Evolutionary conservation across 2,797 vertebrate genomes (phyloP).

Genomic region (Macrochelys suwanniensis): DNA sequence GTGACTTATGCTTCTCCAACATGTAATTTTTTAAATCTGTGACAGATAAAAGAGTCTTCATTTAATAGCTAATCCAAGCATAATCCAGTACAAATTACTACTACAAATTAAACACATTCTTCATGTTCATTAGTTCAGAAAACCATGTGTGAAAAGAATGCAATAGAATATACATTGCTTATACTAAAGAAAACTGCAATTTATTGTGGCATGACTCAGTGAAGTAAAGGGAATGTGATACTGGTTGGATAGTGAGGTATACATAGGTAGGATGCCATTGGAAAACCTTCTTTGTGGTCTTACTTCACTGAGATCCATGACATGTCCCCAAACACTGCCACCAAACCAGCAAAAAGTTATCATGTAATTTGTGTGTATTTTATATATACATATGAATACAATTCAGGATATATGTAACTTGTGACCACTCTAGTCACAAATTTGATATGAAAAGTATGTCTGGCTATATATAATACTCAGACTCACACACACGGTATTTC

Average conservation of each 20-base stretch:
- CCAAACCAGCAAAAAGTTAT: background rate
- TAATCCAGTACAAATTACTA: background rate
- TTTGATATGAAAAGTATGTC: background rate
- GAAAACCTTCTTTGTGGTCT: rapidly evolving
- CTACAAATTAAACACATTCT: background rate
- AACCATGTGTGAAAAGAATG: rapidly evolving
- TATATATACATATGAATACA: too few relatives aligned
- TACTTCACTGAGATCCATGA: background rate
- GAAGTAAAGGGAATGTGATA: rapidly evolving
- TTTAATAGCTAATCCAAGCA: background rate
- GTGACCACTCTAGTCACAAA: background rate
- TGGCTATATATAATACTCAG: background rate
- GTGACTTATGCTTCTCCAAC: rapidly evolving
- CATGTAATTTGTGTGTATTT: background rate
- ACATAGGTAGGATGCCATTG: background rate
- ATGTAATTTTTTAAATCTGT: background rate
- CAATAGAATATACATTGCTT: background rate
- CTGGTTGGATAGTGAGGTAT: rapidly evolving
- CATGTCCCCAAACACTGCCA: background rate
- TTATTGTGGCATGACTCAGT: background rate
- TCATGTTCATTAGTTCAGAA: background rate
- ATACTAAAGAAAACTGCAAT: background rate
- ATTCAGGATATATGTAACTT: rapidly evolving
- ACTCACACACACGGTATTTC: background rate
- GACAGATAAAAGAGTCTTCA: background rate